A percentile compares a stretch with the other conserved stretches of the same genome.
These are phyloP conservation scores for Luehdorfia chinensis DNA, from an alignment of 1,140 invertebrate species.

Conservation along the genomic window DNA sequence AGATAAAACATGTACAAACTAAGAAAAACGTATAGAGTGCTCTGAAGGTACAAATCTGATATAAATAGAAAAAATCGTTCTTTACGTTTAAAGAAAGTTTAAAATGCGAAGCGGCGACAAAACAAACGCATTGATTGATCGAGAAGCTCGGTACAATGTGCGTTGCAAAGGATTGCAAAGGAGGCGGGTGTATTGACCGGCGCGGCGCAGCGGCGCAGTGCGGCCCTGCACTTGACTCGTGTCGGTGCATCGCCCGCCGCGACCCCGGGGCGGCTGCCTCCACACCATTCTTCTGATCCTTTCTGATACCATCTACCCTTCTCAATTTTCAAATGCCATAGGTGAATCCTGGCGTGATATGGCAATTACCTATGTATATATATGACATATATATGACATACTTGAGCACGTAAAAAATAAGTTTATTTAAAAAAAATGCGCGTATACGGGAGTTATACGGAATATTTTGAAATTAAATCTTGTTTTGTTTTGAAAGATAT, in stretches of 20 bases:
- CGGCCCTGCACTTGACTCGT: constrained; percentile 63
- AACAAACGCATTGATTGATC: constrained; percentile 1
- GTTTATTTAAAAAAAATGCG: too few species aligned
- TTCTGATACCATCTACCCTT: constrained; percentile 6
- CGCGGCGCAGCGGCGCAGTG: constrained; percentile 42
- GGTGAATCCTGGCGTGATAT: not conserved
- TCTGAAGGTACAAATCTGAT: too few species aligned
- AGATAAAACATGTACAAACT: too few species aligned
- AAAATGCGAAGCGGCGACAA: not conserved
- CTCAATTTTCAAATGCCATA: not conserved
- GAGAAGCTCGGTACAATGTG: not conserved
- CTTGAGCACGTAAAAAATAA: too few species aligned
- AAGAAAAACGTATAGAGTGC: too few species aligned
- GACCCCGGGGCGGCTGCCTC: constrained; percentile 2
- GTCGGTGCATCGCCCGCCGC: constrained; percentile 56
- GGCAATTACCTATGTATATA: not conserved
- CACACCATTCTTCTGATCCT: constrained; percentile 2
- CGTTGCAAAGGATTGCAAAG: constrained; percentile 28
- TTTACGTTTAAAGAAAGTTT: too few species aligned
- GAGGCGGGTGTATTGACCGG: constrained; percentile 49
- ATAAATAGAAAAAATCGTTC: too few species aligned
- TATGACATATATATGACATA: too few species aligned
- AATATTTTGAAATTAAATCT: too few species aligned
- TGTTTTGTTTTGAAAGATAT: too few species aligned
- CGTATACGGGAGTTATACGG: too few species aligned